Evolutionary conservation across 2,113 vertebrate species (phyloP), one percentile per base, ranked within the genome.

Genomic region (Bostrychus sinensis): DNA sequence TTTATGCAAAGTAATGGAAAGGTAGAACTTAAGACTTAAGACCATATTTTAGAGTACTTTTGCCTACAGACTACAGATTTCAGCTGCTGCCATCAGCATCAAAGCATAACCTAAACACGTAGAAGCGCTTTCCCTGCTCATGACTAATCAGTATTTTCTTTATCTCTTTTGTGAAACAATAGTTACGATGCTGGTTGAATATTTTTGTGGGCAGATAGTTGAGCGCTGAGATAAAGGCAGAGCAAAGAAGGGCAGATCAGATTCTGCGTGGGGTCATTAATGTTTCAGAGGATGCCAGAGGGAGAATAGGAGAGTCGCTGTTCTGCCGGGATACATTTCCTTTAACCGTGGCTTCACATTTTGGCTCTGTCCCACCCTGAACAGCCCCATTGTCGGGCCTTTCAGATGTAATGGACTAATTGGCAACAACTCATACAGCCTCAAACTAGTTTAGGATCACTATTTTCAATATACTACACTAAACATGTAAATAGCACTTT

Each of bases 211-310:
- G 39, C 14, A 57, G 58, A 34, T 23, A 23, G 28, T 42, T 70
- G 12, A 36, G 68, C 58, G 54, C 22, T 22, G 61, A 70, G 71
- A 70, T 69, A 62, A 80, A 73, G 74, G 34, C 16, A 43, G 72
- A 66, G 76, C 72, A 62, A 72, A 65, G 68, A 59, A 75, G 83
- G 74, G 42, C 81, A 72, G 91, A 93, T 91, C 91, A 87, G 84
- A 91, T 91, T 91, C 84, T 88, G 75, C 84, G 83, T 73, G 67
- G 67, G 74, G 66, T 91, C 88, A 92, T 93, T 81, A 93, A 92
- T 88, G 84, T 92, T 93, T 92, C 77, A 93, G 69, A 74, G 63
- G 66, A 69, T 70, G 87, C 85, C 87, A 89, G 88, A 90, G 86
- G 88, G 86, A 68, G 86, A 89, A 83, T 79, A 72, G 72, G 41